Percentiles rank a stretch among this genome's conserved stretches.
Evolutionary conservation across 2,797 vertebrate species (phyloP).

Genomic region (Sternarchorhynchus goeldii): DNA sequence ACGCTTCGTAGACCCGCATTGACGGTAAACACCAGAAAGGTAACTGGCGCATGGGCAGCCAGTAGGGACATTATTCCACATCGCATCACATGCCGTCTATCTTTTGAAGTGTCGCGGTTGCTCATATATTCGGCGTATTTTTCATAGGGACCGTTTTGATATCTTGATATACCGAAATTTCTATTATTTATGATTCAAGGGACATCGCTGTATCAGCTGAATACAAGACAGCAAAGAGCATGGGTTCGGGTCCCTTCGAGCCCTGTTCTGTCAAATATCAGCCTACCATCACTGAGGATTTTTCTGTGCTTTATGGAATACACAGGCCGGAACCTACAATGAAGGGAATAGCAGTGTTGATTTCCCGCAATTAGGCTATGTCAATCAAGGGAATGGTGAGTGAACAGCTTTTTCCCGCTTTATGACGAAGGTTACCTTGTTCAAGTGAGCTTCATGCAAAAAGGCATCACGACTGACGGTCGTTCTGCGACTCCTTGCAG

Average conservation of each 20-base stretch:
- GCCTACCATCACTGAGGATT: conserved; percentile 53
- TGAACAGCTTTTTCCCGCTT: conserved; percentile 57
- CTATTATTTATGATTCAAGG: conserved; percentile 23
- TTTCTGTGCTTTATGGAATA: conserved; percentile 51
- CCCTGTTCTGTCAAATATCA: conserved; percentile 54
- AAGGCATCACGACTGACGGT: too few species aligned
- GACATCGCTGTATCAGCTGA: conserved; percentile 38
- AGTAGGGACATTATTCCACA: conserved; percentile 72
- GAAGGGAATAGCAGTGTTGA: conserved; percentile 63
- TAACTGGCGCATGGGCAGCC: conserved; percentile 72
- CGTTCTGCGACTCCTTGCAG: too few species aligned
- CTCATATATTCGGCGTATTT: conserved; percentile 66
- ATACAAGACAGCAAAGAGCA: conserved; percentile 60
- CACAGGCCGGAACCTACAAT: conserved; percentile 61
- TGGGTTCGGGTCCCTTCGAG: conserved; percentile 65
- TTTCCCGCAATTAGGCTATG: conserved; percentile 52
- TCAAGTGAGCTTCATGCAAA: too few species aligned
- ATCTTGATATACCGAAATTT: conserved; percentile 18
- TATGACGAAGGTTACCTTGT: too few species aligned
- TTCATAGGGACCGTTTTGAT: conserved; percentile 53
- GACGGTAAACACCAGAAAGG: conserved; percentile 71
- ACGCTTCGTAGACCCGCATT: conserved; percentile 63
- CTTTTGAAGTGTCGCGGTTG: too few species aligned
- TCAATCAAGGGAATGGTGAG: conserved; percentile 75
- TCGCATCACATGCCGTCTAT: conserved; percentile 68